Conservation (phyloP, 2,797 vertebrate species). For the Typhlichthys eigenmanni region DNA sequence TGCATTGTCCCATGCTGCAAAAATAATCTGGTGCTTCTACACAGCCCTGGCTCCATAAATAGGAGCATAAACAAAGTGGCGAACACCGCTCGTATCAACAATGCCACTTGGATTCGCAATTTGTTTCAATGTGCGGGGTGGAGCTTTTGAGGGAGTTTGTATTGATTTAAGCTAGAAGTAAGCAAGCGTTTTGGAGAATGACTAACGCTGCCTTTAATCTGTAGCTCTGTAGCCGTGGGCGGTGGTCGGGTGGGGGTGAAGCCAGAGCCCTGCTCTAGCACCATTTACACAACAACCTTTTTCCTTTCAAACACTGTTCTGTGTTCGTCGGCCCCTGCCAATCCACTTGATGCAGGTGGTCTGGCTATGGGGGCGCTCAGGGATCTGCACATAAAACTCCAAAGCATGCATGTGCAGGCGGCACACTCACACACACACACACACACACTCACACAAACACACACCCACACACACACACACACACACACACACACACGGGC, state of each 20-base stretch:
- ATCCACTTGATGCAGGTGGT: slow-evolving; percentile 76
- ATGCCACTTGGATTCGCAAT: too few relatives aligned
- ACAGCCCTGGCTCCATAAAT: too few relatives aligned
- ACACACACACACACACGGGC: slow-evolving; percentile 50
- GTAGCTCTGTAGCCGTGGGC: not conserved
- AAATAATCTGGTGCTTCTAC: too few relatives aligned
- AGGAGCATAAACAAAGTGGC: too few relatives aligned
- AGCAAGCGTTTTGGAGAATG: too few relatives aligned
- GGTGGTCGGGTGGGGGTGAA: slow-evolving; percentile 30
- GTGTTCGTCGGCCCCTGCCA: slow-evolving; percentile 63
- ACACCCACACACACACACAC: not conserved
- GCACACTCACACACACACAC: slow-evolving; percentile 74
- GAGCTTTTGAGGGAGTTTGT: too few relatives aligned
- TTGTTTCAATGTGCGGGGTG: too few relatives aligned
- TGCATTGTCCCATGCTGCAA: too few relatives aligned
- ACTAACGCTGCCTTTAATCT: too few relatives aligned
- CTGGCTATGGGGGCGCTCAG: slow-evolving; percentile 63
- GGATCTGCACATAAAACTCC: slow-evolving; percentile 74
- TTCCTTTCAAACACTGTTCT: slow-evolving; percentile 54
- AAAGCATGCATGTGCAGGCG: slow-evolving; percentile 71
- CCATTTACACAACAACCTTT: slow-evolving; percentile 61
- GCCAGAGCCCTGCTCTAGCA: slow-evolving; percentile 51
- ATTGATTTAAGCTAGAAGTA: too few relatives aligned
- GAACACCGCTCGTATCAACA: too few relatives aligned
- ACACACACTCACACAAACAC: too few relatives aligned